Evolutionary conservation across 2,797 vertebrate species (phyloP).

Genomic region (Diceros bicornis): DNA sequence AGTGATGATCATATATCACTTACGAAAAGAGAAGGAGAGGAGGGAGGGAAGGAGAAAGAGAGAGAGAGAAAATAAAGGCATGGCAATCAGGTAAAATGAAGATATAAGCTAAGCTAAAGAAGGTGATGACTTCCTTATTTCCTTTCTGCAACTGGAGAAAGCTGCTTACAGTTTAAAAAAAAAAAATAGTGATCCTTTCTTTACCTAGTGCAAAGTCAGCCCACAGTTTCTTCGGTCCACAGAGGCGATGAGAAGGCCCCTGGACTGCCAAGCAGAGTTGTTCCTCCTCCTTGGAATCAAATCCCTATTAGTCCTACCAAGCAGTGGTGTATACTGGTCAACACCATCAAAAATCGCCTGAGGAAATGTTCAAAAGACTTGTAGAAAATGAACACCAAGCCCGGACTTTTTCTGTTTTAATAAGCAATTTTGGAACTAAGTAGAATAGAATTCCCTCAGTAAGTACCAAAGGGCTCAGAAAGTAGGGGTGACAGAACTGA

Average conservation of each 20-base stretch:
- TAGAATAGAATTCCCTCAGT: background rate
- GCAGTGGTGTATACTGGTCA: no score
- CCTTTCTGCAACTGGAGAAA: background rate
- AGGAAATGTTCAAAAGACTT: background rate
- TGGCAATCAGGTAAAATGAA: background rate
- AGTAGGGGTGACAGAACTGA: background rate
- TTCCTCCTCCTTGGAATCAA: background rate
- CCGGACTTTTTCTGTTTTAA: background rate
- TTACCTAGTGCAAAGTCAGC: background rate
- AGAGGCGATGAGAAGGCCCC: background rate
- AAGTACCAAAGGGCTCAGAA: background rate
- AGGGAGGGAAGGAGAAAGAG: no score
- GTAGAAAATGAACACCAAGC: background rate
- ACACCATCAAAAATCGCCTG: background rate
- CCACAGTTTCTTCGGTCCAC: background rate
- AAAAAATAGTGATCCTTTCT: background rate
- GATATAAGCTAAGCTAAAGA: background rate
- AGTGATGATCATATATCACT: background rate
- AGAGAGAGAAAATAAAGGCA: background rate
- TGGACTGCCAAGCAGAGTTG: background rate
- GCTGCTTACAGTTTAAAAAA: background rate
- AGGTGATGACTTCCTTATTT: background rate
- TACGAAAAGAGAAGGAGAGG: background rate
- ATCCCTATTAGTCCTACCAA: background rate
- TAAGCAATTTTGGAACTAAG: background rate